Conservation (phyloP, 1,140 invertebrate species). For the Zaprionus taronus region DNA sequence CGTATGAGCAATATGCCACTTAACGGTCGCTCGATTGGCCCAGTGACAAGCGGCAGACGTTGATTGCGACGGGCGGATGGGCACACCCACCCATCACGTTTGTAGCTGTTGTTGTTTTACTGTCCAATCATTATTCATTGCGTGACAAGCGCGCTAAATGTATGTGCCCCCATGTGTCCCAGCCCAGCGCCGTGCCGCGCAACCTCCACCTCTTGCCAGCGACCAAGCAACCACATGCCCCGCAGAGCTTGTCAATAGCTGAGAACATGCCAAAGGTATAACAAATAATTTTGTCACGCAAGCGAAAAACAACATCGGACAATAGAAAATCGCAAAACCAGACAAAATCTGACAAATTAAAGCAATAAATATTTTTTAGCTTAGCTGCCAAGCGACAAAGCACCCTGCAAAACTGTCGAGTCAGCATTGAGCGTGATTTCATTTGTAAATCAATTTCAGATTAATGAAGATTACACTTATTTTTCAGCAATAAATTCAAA, state of each 20-base stretch:
- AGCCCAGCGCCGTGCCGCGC: constrained; percentile 5
- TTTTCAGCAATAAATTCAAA: neutral
- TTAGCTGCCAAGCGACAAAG: neutral
- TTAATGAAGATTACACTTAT: neutral
- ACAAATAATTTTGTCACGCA: constrained; percentile 55
- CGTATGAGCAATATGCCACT: constrained; percentile 80
- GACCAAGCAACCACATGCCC: constrained; percentile 12
- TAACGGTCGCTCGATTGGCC: constrained; percentile 76
- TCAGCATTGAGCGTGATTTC: neutral
- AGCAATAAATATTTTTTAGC: constrained; percentile 5
- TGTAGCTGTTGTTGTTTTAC: constrained; percentile 39
- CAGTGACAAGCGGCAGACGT: constrained; percentile 66
- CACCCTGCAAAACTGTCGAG: neutral
- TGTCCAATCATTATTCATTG: constrained; percentile 81
- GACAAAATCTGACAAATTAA: neutral
- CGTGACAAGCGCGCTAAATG: constrained; percentile 80
- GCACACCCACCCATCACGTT: constrained; percentile 13
- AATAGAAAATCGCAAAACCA: constrained; percentile 41
- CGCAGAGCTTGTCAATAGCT: constrained; percentile 65
- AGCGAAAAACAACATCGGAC: constrained; percentile 32
- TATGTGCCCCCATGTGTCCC: constrained; percentile 52
- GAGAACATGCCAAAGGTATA: constrained; percentile 73
- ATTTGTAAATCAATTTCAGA: constrained; percentile 3
- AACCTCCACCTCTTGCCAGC: neutral
- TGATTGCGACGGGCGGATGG: constrained; percentile 47